A percentile compares a stretch with the other conserved stretches of the same genome.
phyloP scores from a whole-genome alignment of 2,797 vertebrate genomes.

The Eospalax fontanierii region DNA sequence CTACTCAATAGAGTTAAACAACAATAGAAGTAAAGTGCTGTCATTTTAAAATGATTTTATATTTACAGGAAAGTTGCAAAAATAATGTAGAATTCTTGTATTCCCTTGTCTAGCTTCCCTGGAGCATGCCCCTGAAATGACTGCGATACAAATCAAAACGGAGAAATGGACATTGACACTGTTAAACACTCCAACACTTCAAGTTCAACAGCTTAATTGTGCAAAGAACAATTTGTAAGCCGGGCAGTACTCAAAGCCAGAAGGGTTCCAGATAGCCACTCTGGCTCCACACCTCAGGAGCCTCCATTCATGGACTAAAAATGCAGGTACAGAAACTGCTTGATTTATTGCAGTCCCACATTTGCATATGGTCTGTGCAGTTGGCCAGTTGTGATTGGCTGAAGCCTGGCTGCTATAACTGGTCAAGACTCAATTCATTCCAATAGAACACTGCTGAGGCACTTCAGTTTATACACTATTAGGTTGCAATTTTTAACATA shows the following conservation, averaged over 20 bases:
- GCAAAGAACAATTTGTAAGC: not conserved
- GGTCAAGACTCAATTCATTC: not conserved
- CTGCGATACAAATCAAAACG: not conserved
- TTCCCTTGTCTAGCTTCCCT: not conserved
- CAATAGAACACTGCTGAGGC: not conserved
- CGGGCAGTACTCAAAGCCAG: not conserved
- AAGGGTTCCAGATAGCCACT: not conserved
- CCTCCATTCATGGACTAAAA: not conserved
- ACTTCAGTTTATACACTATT: not conserved
- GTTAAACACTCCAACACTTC: not conserved
- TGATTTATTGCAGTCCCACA: too few species aligned
- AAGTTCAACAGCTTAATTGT: not conserved
- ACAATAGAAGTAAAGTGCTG: not conserved
- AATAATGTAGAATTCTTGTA: not conserved
- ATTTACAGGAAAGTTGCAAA: slow-evolving; percentile 20
- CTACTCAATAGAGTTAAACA: not conserved
- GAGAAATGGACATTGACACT: not conserved
- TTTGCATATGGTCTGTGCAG: not conserved
- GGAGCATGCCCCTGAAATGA: not conserved
- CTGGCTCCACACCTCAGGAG: not conserved
- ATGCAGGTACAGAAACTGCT: not conserved
- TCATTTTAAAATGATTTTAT: not conserved
- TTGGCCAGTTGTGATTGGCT: not conserved
- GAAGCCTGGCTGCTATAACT: not conserved
- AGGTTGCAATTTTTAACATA: not conserved